Base-by-base conservation (phyloP, 1,140 invertebrate genomes). In the Arion vulgaris region DNA sequence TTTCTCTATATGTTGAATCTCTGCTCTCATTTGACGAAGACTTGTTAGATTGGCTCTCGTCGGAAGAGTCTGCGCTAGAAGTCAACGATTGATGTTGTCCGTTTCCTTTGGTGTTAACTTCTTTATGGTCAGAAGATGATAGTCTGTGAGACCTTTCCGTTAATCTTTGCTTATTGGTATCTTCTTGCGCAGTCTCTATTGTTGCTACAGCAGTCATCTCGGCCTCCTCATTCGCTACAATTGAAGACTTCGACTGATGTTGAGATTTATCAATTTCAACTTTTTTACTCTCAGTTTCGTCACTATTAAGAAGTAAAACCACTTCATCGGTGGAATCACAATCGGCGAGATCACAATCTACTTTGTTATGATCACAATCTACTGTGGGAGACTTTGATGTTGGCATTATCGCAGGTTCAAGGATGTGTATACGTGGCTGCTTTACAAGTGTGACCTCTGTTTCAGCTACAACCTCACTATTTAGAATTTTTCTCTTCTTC, bases 401-500 rank as follows among this genome's bases (percentile, higher is more conserved):
- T n/a, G 62, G 32, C 62, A 7, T 32, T 66, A 32, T 17, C 32
- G n/a, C 28, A 32, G 62, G 28, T 17, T 5, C 62, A 28, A 32
- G 62, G 17, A 2, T 66, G 17, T 66, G 62, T 32, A 66, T 7
- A 11, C 32, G 62, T 32, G 17, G 62, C 62, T 32, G n/a, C 28
- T 66, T 66, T 23, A 17, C 28, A 66, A 17, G 62, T 32, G 62
- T 32, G 11, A 28, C 28, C n/a, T 66, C 62, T 32, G 62, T 17
- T 32, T 66, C 62, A 57, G 17, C 32, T 66, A 7, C 62, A 66
- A 32, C 73, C 49, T 85, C 85, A 80, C 85, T 84, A 41, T 83
- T 36, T 15, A 78, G 80, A 23, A 78, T 83, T 49, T 84, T 86
- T 13, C 85, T 77, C 77, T 86, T 86, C 53, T 83, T 81, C 9